Conservation (phyloP, 1,140 invertebrate genomes). For the Samia ricini region DNA sequence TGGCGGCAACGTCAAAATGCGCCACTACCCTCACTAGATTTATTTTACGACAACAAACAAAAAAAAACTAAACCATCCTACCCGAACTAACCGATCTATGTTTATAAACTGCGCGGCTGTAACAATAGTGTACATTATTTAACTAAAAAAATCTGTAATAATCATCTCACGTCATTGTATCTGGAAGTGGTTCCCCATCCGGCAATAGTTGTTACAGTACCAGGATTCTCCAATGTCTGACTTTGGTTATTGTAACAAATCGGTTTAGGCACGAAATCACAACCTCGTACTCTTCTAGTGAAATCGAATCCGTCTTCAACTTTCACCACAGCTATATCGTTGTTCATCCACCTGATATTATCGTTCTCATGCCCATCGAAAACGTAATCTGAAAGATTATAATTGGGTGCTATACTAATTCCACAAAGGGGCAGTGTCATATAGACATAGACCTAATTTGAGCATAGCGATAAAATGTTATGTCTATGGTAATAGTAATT, state of each 20-base stretch:
- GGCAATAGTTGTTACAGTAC: constrained; percentile 42
- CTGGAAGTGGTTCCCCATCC: constrained; percentile 57
- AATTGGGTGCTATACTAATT: neutral
- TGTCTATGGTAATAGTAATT: neutral
- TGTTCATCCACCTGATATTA: constrained; percentile 68
- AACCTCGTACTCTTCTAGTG: constrained; percentile 48
- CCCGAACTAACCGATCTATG: too few species aligned
- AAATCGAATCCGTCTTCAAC: constrained; percentile 64
- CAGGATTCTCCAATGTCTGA: constrained; percentile 54
- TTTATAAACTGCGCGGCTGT: too few species aligned
- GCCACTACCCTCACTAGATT: too few species aligned
- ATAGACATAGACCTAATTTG: neutral
- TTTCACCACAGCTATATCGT: constrained; percentile 65
- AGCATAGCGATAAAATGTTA: neutral
- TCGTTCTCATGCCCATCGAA: constrained; percentile 68
- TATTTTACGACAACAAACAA: too few species aligned
- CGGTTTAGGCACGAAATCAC: constrained; percentile 57
- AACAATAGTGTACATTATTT: too few species aligned
- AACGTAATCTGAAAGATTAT: constrained; percentile 47
- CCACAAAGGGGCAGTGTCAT: neutral
- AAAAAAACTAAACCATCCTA: too few species aligned
- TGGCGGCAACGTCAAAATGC: too few species aligned
- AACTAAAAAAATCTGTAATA: neutral
- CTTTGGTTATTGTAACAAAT: constrained; percentile 60
- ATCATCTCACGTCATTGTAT: constrained; percentile 53